phyloP scores from a whole-genome alignment of 2,888 invertebrate species.

The Deilephila porcellus region DNA sequence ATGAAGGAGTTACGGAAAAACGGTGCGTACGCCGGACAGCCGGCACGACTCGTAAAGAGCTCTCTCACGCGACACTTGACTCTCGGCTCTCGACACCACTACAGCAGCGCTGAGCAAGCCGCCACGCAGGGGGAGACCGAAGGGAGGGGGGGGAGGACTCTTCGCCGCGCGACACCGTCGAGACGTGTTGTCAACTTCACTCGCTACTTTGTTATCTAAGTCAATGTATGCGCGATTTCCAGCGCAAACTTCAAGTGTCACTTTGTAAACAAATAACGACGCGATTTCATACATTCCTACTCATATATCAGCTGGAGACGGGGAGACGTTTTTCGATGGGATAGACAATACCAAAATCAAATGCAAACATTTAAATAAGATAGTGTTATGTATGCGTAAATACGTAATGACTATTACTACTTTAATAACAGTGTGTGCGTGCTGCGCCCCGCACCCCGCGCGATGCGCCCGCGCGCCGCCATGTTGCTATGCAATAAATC shows the following conservation, averaged over 20 bases:
- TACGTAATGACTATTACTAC: too few relatives aligned
- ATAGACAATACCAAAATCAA: too few relatives aligned
- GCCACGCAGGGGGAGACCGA: neutral
- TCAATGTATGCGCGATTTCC: neutral
- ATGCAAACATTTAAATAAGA: too few relatives aligned
- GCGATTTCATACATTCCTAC: neutral
- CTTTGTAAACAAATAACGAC: neutral
- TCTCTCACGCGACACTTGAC: conserved; percentile 1
- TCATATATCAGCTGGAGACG: too few relatives aligned
- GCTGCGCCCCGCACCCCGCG: too few relatives aligned
- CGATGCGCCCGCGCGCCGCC: too few relatives aligned
- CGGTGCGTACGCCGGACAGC: conserved; percentile 8
- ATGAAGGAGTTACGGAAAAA: conserved; percentile 22
- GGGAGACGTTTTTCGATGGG: too few relatives aligned
- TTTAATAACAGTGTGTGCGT: too few relatives aligned
- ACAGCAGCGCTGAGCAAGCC: neutral
- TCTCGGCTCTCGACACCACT: neutral
- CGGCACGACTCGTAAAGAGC: conserved; percentile 1
- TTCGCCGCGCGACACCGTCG: conserved; percentile 1
- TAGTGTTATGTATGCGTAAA: too few relatives aligned
- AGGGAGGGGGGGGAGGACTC: neutral
- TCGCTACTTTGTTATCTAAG: conserved; percentile 15
- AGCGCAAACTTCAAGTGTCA: neutral
- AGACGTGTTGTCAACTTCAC: conserved; percentile 1
- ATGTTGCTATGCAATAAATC: too few relatives aligned